Conservation (phyloP, 2,888 invertebrate species). For the Lycophotia porphyrea region DNA sequence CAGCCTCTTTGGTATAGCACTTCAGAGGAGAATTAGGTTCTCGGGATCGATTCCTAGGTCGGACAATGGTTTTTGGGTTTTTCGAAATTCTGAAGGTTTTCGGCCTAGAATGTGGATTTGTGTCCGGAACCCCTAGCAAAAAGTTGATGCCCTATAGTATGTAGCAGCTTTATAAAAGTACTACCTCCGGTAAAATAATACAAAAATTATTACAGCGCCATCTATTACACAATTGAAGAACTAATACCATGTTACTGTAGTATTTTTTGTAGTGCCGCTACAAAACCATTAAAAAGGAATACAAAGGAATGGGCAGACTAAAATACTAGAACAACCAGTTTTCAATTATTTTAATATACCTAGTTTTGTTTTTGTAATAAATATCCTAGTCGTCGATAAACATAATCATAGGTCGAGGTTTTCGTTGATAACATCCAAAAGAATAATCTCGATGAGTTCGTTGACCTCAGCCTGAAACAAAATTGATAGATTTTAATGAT, state of each 20-base stretch:
- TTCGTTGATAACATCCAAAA: constrained; percentile 53
- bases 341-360: background rate
- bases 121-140: too few species aligned
- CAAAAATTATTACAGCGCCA: background rate
- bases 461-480: constrained; percentile 50
- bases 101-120: background rate
- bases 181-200: background rate
- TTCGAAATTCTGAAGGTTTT: background rate
- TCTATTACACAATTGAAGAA: background rate
- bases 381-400: background rate
- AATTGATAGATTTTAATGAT: background rate
- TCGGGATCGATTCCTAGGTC: background rate
- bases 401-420: background rate
- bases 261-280: background rate
- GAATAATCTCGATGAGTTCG: constrained; percentile 48
- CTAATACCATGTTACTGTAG: background rate
- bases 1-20: background rate
- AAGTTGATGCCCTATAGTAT: background rate
- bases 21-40: background rate
- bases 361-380: background rate
- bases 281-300: background rate
- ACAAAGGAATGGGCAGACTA: background rate
- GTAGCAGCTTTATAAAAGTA: background rate
- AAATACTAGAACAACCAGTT: background rate
- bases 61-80: background rate